Conservation (phyloP, 2,113 vertebrate genomes). For the Cricetomys ansorgei region DNA sequence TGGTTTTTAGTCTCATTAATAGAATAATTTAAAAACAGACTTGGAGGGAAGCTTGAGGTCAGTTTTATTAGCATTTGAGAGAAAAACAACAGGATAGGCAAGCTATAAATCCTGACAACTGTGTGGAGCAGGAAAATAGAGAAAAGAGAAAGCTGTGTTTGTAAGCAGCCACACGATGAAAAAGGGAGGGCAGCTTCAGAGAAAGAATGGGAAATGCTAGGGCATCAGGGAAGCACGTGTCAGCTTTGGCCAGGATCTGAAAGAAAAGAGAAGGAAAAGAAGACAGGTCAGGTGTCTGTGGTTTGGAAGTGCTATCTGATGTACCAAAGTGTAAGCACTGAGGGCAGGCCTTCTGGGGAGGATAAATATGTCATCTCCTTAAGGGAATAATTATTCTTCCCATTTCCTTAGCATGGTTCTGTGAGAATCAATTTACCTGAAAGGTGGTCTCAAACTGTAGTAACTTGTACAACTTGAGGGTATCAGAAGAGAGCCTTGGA, state of each 20-base stretch:
- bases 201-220: not conserved
- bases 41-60: not conserved
- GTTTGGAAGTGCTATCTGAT: not conserved
- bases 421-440: not conserved
- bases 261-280: not conserved
- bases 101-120: not conserved
- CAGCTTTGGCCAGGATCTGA: not conserved
- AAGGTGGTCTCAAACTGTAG: not conserved
- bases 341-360: not conserved
- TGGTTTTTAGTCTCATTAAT: not conserved
- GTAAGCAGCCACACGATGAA: not conserved
- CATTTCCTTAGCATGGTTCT: not conserved
- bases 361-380: not conserved
- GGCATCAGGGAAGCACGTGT: not conserved
- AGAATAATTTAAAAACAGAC: not conserved
- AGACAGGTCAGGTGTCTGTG: not conserved
- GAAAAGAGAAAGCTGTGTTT: not conserved
- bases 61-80: not conserved
- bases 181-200: not conserved
- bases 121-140: not conserved
- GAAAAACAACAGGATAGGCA: not conserved
- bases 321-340: not conserved
- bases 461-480: too few species aligned
- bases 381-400: not conserved
- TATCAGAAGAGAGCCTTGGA: not conserved